Conservation (phyloP, 1,140 invertebrate species). For the Saccostrea glomerata region DNA sequence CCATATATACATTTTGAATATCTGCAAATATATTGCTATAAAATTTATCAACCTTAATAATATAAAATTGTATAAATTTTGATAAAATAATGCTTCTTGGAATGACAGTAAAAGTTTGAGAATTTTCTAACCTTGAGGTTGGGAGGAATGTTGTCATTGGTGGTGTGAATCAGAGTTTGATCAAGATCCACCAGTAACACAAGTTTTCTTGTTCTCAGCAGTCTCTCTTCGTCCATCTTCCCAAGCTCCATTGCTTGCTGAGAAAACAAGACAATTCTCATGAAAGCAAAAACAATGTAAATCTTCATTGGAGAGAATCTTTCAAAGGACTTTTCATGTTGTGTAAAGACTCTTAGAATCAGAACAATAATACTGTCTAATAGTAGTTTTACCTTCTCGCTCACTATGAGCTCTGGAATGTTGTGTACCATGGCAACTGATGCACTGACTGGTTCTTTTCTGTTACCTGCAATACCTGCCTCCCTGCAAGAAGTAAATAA, state of each 20-base stretch:
- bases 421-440: conserved; percentile 97
- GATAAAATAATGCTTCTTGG: too few species aligned
- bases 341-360: not conserved
- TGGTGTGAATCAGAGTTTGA: conserved; percentile 99
- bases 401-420: conserved; percentile 96
- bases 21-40: too few species aligned
- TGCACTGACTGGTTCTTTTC: conserved; percentile 82
- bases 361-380: not conserved
- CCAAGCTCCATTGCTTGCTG: conserved; percentile 93
- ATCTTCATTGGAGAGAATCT: not conserved
- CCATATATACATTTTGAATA: too few species aligned
- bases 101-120: too few species aligned
- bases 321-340: not conserved
- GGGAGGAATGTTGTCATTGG: conserved; percentile 94
- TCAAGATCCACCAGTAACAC: conserved; percentile 98
- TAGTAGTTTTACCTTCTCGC: conserved; percentile 83
- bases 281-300: not conserved
- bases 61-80: too few species aligned
- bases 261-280: conserved; percentile 50
- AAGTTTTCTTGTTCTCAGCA: conserved; percentile 91
- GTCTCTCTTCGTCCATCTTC: conserved; percentile 90
- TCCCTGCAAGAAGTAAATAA: conserved; percentile 64
- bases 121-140: conserved; percentile 88
- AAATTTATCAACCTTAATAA: too few species aligned
- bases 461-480: conserved; percentile 78